Evolutionary conservation across 2,797 vertebrate species (phyloP).

Genomic region (Cygnus olor): DNA sequence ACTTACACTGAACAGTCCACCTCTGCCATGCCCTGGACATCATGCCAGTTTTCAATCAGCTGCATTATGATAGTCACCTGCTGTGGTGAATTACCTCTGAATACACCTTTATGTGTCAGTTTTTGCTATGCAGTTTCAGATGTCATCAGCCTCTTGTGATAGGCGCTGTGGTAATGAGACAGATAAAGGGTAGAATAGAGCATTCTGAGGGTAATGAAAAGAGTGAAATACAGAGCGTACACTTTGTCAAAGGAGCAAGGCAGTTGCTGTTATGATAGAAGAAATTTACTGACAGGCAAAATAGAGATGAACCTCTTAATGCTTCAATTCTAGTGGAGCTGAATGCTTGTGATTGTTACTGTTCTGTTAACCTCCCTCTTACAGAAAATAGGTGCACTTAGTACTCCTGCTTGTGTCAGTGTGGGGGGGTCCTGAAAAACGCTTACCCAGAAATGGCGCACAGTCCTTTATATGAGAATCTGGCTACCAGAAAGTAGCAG

Average conservation of each 20-base stretch:
- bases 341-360: background rate
- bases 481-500: background rate
- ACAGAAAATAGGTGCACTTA: background rate
- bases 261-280: background rate
- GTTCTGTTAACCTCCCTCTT: background rate
- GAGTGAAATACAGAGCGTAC: background rate
- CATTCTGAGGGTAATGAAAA: background rate
- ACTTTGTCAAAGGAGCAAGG: background rate
- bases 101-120: background rate
- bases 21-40: background rate
- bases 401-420: background rate
- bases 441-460: background rate
- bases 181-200: background rate
- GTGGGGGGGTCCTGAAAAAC: background rate
- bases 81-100: background rate
- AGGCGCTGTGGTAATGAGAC: background rate
- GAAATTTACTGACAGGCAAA: background rate
- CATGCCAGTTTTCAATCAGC: background rate
- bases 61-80: background rate
- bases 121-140: background rate
- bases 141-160: background rate
- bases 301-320: background rate
- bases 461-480: background rate
- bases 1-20: background rate
- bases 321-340: background rate